Percentiles rank a stretch among this genome's conserved stretches.
phyloP scores from a whole-genome alignment of 2,113 vertebrate genomes.

The Nesoenas mayeri region DNA sequence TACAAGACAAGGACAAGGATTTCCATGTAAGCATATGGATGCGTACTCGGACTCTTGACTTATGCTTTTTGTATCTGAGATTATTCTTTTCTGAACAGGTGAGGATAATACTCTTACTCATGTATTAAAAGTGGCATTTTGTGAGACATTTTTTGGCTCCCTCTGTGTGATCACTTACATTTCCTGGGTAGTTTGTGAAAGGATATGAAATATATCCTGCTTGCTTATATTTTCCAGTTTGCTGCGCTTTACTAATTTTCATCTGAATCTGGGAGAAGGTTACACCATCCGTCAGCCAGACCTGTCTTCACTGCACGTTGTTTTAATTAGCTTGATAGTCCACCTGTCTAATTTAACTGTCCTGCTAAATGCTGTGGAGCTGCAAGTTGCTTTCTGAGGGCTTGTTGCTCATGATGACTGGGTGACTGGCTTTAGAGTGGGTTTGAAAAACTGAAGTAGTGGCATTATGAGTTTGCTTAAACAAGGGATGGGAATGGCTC shows the following conservation, averaged over 20 bases:
- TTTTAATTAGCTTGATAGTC: background rate
- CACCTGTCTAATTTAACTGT: background rate
- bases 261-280: background rate
- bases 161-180: background rate
- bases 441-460: background rate
- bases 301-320: background rate
- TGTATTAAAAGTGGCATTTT: background rate
- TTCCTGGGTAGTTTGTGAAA: background rate
- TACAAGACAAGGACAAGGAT: background rate
- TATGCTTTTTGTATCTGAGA: background rate
- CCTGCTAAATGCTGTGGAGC: background rate
- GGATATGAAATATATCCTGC: background rate
- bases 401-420: background rate
- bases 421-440: background rate
- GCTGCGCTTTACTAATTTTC: background rate
- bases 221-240: background rate
- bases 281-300: background rate
- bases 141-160: background rate
- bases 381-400: background rate
- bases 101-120: background rate
- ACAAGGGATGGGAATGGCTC: background rate
- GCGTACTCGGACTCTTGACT: rapidly evolving
- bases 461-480: background rate
- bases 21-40: rapidly evolving
- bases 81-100: background rate